Conservation (phyloP, 1,140 invertebrate species). For the Homalodisca vitripennis region DNA sequence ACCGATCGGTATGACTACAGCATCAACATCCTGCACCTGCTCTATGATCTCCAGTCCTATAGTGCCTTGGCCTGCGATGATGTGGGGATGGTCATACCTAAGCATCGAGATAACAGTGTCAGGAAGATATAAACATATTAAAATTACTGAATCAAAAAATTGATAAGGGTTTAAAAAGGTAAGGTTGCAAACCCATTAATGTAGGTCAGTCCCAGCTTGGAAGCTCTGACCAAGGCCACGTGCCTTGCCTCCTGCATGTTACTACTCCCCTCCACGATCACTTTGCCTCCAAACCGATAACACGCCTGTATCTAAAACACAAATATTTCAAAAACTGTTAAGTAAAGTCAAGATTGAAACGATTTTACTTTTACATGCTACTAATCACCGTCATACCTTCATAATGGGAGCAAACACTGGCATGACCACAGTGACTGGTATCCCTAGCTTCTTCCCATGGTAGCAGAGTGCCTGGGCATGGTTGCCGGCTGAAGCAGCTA, state of each 20-base stretch:
- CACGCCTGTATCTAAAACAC: conserved; percentile 66
- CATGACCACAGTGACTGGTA: conserved; percentile 93
- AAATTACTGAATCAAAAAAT: neutral
- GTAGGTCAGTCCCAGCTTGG: conserved; percentile 71
- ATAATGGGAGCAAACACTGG: conserved; percentile 87
- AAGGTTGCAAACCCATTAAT: conserved; percentile 71
- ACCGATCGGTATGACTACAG: conserved; percentile 81
- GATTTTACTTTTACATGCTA: neutral
- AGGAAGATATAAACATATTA: neutral
- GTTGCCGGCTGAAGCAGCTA: conserved; percentile 90
- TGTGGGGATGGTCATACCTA: conserved; percentile 90
- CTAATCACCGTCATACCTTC: conserved; percentile 63
- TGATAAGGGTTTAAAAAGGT: no score
- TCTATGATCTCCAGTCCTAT: conserved; percentile 89
- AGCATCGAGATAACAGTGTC: neutral
- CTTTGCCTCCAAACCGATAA: conserved; percentile 76
- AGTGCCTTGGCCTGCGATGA: conserved; percentile 92
- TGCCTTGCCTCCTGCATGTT: conserved; percentile 85
- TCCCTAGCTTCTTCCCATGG: conserved; percentile 76
- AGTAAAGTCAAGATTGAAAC: no score
- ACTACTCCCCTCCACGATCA: conserved; percentile 78
- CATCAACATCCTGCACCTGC: conserved; percentile 74
- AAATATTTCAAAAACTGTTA: no score
- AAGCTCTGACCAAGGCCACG: conserved; percentile 70
- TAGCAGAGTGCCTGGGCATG: conserved; percentile 87